These are phyloP conservation scores for Sebastes matsubarae DNA, from an alignment of 2,797 vertebrate species.

Conservation along the genomic window DNA sequence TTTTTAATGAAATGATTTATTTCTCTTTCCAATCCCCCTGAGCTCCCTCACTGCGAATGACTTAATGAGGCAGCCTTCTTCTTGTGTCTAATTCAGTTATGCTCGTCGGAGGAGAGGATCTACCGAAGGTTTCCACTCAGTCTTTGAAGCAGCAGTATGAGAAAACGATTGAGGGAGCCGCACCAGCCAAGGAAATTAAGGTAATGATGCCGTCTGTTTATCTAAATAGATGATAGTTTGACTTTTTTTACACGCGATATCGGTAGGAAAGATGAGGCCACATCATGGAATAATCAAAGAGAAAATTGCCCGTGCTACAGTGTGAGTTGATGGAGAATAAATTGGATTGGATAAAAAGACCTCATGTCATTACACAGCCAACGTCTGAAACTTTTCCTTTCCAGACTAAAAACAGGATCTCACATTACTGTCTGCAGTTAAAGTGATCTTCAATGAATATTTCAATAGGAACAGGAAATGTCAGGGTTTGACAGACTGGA, in stretches of 20 bases:
- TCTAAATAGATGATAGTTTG: constrained; percentile 41
- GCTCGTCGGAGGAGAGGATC: constrained; percentile 86
- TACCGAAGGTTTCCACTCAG: constrained; percentile 91
- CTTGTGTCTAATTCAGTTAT: constrained; percentile 82
- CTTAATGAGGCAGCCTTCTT: constrained; percentile 78
- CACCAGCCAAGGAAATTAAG: constrained; percentile 91
- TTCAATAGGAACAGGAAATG: constrained; percentile 12
- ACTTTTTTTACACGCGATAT: constrained; percentile 27
- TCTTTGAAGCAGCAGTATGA: constrained; percentile 96
- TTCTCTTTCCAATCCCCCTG: constrained; percentile 63
- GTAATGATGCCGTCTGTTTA: constrained; percentile 81
- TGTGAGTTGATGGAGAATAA: constrained; percentile 42
- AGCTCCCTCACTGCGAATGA: constrained; percentile 64
- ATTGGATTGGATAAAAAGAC: constrained; percentile 46
- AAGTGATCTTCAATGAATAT: constrained; percentile 29
- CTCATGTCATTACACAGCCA: constrained; percentile 20
- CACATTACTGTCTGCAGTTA: constrained; percentile 4
- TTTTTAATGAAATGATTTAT: constrained; percentile 80
- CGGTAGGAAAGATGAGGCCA: constrained; percentile 23
- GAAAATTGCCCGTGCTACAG: constrained; percentile 17
- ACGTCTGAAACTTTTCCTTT: constrained; percentile 1
- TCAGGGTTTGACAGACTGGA: background rate
- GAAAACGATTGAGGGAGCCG: constrained; percentile 84
- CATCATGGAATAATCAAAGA: constrained; percentile 52
- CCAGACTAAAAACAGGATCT: constrained; percentile 13